These are phyloP conservation scores for Drosophila crucigera DNA, from an alignment of 2,888 invertebrate genomes.

Conservation along the genomic window DNA sequence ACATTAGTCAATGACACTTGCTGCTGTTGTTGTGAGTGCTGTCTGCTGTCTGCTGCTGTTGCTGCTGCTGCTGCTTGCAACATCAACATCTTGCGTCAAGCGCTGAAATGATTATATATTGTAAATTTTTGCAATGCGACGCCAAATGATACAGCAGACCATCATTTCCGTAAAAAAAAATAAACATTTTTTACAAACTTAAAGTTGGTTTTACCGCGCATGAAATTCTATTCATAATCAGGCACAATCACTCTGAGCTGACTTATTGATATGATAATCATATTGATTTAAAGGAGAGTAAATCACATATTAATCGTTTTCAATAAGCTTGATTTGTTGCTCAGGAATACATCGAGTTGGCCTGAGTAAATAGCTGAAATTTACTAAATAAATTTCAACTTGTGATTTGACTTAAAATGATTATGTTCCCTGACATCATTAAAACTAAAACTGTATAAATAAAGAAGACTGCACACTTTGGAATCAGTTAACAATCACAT, in stretches of 20 bases:
- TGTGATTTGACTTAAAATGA: background rate
- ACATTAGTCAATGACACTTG: conserved; percentile 79
- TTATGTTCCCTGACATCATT: background rate
- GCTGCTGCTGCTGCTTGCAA: conserved; percentile 46
- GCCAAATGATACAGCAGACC: conserved; percentile 22
- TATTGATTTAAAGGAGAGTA: background rate
- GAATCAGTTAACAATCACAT: too few relatives aligned
- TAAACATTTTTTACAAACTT: background rate
- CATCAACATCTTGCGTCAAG: conserved; percentile 71
- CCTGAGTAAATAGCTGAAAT: background rate
- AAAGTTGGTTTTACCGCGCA: background rate
- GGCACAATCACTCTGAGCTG: background rate
- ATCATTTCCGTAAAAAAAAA: conserved; percentile 1
- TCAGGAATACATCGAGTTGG: background rate
- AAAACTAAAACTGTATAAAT: too few relatives aligned
- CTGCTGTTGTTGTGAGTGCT: conserved; percentile 16
- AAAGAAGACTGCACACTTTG: background rate
- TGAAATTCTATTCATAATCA: background rate
- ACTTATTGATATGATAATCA: background rate
- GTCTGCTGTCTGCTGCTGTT: background rate
- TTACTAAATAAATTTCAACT: background rate
- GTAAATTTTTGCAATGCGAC: conserved; percentile 51
- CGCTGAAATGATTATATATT: conserved; percentile 65
- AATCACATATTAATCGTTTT: background rate
- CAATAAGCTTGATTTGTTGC: background rate